phyloP scores from a whole-genome alignment of 2,888 invertebrate species.

The Adineta ricciae region DNA sequence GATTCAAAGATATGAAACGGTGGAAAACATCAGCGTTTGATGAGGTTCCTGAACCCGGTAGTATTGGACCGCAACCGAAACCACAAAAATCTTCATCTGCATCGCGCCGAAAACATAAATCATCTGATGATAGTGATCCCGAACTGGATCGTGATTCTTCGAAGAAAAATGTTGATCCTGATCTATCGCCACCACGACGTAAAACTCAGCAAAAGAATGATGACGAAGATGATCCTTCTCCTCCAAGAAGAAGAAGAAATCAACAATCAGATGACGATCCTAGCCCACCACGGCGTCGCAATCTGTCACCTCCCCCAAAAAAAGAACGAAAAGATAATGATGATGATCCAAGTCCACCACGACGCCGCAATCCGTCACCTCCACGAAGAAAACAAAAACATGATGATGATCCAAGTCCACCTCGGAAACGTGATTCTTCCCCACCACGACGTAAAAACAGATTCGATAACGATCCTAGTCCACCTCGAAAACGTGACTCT shows the following conservation, averaged over 20 bases:
- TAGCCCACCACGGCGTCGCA: not conserved
- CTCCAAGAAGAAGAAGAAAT: not conserved
- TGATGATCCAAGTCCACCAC: not conserved
- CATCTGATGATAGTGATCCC: slow-evolving; percentile 5
- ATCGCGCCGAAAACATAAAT: not conserved
- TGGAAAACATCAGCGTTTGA: not conserved
- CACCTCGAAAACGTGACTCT: not conserved
- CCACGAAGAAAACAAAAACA: not conserved
- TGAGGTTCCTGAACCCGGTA: not conserved
- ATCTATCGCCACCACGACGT: not conserved
- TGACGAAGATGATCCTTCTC: slow-evolving; percentile 20
- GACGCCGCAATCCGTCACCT: not conserved
- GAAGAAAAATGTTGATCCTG: not conserved
- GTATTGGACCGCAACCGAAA: not conserved
- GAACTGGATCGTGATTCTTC: not conserved
- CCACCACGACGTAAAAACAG: not conserved
- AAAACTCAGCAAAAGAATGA: not conserved
- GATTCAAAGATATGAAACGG: not conserved
- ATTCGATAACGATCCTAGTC: not conserved
- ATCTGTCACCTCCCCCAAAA: not conserved
- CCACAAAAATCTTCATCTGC: not conserved
- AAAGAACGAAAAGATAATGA: not conserved
- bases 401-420: not conserved
- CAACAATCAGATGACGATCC: not conserved
- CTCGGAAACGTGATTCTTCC: not conserved